phyloP scores from a whole-genome alignment of 2,113 vertebrate species.

The Pan paniscus region DNA sequence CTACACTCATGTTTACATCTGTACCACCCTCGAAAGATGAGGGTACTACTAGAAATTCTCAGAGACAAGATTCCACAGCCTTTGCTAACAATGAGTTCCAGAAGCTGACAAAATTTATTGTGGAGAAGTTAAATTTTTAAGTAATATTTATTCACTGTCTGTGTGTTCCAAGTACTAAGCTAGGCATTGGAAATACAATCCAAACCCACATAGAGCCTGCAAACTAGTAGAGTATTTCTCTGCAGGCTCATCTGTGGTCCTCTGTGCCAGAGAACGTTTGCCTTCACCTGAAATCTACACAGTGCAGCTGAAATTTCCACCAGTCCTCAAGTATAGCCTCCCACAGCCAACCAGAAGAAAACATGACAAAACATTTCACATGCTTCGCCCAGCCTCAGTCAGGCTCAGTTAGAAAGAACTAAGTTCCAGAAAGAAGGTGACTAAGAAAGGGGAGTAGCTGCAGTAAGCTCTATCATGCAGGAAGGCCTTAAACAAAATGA shows the following conservation, averaged over 20 bases:
- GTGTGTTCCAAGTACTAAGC: neutral
- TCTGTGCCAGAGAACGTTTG: neutral
- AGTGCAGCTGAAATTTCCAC: too few species aligned
- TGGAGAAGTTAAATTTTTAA: neutral
- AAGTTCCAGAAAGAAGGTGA: neutral
- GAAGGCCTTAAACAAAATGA: neutral
- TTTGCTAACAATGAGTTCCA: neutral
- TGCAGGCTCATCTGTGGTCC: accelerated
- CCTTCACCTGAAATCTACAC: neutral
- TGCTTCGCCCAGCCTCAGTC: neutral
- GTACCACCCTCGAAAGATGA: accelerated
- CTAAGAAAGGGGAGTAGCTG: neutral
- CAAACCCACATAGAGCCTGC: neutral
- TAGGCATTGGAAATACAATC: neutral
- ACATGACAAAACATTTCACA: neutral
- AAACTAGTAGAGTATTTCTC: too few species aligned
- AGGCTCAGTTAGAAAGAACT: neutral
- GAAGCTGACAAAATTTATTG: neutral
- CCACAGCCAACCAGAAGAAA: neutral
- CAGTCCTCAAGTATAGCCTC: neutral
- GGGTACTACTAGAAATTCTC: neutral
- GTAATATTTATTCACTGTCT: neutral
- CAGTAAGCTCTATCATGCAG: neutral
- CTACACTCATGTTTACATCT: too few species aligned
- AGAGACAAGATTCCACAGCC: neutral